Evolutionary conservation across 2,888 invertebrate species (phyloP).

Genomic region (Morinoia aosen): DNA sequence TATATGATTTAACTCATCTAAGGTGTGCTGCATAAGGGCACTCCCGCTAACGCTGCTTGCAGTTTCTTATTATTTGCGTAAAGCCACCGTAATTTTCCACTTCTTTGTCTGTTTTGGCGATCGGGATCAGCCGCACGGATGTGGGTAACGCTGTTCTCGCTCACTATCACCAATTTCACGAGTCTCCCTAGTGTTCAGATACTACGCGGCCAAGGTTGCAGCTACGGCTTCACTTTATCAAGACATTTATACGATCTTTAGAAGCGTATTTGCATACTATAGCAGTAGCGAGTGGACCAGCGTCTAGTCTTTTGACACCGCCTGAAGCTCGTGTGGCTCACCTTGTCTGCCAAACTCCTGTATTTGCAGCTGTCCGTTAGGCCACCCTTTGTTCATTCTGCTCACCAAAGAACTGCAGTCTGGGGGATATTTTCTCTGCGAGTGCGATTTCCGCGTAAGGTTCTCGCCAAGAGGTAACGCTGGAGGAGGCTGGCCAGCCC

Average conservation of each 20-base stretch:
- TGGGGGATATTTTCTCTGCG: neutral
- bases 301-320: neutral
- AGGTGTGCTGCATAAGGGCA: no score
- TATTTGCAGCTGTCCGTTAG: neutral
- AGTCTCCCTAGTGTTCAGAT: neutral
- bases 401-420: neutral
- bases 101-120: neutral
- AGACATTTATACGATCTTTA: no score
- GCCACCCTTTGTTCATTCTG: neutral
- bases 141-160: neutral
- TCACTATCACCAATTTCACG: neutral
- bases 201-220: neutral
- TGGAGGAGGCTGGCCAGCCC: neutral
- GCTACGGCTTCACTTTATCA: no score
- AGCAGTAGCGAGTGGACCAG: no score
- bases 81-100: neutral
- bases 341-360: neutral
- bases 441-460: neutral
- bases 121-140: neutral
- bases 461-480: no score
- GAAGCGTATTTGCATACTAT: no score
- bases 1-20: no score
- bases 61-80: neutral
- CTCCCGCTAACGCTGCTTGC: neutral
- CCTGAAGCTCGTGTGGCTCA: neutral